phyloP scores from a whole-genome alignment of 2,888 invertebrate genomes.

The Drosophila rubida region DNA sequence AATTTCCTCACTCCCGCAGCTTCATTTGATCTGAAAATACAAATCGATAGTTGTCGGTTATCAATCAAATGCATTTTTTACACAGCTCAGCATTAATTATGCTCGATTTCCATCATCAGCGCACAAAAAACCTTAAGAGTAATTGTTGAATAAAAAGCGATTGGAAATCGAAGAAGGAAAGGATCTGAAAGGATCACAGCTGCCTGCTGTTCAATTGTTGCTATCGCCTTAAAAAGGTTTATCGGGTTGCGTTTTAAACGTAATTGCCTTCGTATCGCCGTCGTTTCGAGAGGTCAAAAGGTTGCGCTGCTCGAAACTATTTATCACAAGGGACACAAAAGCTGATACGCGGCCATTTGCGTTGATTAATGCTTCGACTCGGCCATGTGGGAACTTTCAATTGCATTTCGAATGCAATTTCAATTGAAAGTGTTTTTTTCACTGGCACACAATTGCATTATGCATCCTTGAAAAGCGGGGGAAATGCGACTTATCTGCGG shows the following conservation, averaged over 20 bases:
- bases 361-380: constrained; percentile 36
- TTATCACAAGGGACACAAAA: constrained; percentile 54
- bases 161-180: neutral
- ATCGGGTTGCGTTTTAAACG: neutral
- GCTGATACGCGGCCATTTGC: constrained; percentile 9
- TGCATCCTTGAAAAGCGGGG: constrained; percentile 66
- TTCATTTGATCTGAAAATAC: neutral
- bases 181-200: constrained; percentile 3
- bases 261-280: constrained; percentile 14
- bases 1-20: neutral
- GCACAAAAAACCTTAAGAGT: neutral
- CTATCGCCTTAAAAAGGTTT: constrained; percentile 6
- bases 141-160: neutral
- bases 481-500: constrained; percentile 56
- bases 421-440: constrained; percentile 36
- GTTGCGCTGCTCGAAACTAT: constrained; percentile 34
- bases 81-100: neutral
- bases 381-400: constrained; percentile 61
- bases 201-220: constrained; percentile 16
- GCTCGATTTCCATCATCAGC: neutral
- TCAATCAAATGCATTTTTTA: neutral
- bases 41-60: neutral
- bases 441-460: constrained; percentile 25
- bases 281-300: constrained; percentile 22
- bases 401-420: constrained; percentile 5